Evolutionary conservation across 2,888 invertebrate genomes (phyloP), one percentile per base, ranked within the genome.

Genomic region (Gandaritis pyraliata): DNA sequence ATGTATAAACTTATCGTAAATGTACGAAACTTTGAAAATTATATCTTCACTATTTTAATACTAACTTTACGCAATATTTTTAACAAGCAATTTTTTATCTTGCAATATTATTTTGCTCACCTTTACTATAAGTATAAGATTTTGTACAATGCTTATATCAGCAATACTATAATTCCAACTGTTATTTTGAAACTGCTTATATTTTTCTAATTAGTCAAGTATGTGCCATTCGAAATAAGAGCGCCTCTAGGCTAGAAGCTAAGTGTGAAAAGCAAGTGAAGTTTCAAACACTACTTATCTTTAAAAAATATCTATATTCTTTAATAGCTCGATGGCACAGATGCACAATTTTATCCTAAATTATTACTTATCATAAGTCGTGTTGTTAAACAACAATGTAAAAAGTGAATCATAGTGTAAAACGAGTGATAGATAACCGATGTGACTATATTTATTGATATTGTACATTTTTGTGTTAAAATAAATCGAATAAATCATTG

Each of bases 381-480:
- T 61, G 90, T 88, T 90, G 90, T 90, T 69, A 72, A 66, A 90
- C 90, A 88, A 91, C 88, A 78, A 75, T 86, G 85, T 87, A 85
- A 74, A 87, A 87, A 84, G 77, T 82, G 75, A 82, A 82, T 78
- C 73, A 78, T 83, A 85, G 76, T 75, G 75, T 83, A 82, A 85
- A 78, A 80, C 76, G 80, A 83, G 88, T 89, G 88, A 89, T 86
- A 88, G 77, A 74, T 75, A 82, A 80, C 85, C 81, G 82, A 90
- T 82, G 85, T 88, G 86, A 90, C 84, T 88, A 90, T 90, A 88
- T 91, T 90, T 91, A 90, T 90, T 90, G 87, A 90, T 87, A 90
- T 85, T 90, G 87, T 90, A 90, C 88, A 90, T 90, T 86, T 85
- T 91, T 91, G 89, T 90, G 90, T 91, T 91, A 83, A 78, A 90